These are phyloP conservation scores for Lanius collurio DNA, from an alignment of 2,113 vertebrate species.

Conservation along the genomic window DNA sequence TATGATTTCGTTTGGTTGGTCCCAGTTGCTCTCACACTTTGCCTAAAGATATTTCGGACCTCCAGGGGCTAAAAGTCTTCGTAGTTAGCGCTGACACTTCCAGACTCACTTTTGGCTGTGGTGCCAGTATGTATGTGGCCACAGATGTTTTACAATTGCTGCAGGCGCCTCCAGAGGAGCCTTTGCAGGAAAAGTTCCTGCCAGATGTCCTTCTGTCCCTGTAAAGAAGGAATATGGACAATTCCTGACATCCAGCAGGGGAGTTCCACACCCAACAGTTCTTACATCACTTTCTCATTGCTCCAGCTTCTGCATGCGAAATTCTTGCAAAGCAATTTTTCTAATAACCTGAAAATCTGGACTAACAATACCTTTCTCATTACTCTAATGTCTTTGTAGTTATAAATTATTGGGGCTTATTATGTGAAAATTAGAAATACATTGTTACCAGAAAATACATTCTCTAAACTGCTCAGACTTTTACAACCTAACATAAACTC, in stretches of 20 bases:
- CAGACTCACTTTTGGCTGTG: neutral
- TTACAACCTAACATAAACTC: slow-evolving; percentile 75
- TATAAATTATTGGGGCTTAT: slow-evolving; percentile 64
- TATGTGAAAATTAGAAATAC: slow-evolving; percentile 78
- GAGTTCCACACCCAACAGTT: neutral
- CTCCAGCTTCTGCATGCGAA: neutral
- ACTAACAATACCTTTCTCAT: slow-evolving; percentile 51
- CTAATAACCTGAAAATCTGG: slow-evolving; percentile 47
- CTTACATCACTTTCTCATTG: neutral
- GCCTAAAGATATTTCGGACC: neutral
- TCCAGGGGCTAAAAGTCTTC: neutral
- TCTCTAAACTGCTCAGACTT: slow-evolving; percentile 62
- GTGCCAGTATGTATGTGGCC: neutral
- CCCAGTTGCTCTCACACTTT: neutral
- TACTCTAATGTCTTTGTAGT: slow-evolving; percentile 71
- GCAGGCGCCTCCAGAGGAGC: neutral
- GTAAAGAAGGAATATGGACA: neutral
- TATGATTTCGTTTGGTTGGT: neutral
- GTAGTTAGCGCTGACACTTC: neutral
- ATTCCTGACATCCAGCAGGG: neutral
- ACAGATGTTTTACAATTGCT: neutral
- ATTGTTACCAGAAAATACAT: slow-evolving; percentile 72
- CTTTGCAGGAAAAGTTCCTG: neutral
- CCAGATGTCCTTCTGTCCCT: neutral
- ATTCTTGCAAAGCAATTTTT: slow-evolving; percentile 33